Percentiles rank a stretch among this genome's conserved stretches.
These are phyloP conservation scores for Pelusios castaneus DNA, from an alignment of 2,113 vertebrate species.

Conservation along the genomic window DNA sequence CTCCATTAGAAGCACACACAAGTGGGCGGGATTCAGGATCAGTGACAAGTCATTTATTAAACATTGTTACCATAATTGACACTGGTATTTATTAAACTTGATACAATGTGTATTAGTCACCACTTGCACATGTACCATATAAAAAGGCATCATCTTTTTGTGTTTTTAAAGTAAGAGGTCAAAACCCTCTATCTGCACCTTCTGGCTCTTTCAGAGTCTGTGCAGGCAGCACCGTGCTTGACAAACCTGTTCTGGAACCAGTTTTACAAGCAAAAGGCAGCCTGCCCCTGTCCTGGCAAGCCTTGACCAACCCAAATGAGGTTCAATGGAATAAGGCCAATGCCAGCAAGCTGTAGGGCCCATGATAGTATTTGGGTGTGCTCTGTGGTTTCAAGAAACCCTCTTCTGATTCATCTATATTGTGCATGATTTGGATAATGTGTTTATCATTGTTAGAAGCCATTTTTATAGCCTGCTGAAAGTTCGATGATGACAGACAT, in stretches of 20 bases:
- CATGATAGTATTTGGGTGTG: neutral
- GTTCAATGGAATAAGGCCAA: neutral
- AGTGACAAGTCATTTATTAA: neutral
- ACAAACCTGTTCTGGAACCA: neutral
- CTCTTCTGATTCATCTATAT: neutral
- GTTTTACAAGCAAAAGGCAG: neutral
- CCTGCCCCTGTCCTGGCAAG: neutral
- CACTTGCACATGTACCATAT: neutral
- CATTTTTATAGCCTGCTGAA: fast-evolving
- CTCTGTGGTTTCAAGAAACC: neutral
- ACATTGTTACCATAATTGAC: neutral
- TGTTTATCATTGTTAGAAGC: fast-evolving
- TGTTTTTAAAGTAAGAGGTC: too few species aligned
- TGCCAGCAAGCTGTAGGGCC: fast-evolving
- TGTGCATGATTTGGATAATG: fast-evolving
- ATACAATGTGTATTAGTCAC: neutral
- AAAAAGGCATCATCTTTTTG: neutral
- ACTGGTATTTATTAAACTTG: neutral
- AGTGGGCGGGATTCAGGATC: neutral
- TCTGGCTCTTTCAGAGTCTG: neutral
- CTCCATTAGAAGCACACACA: neutral
- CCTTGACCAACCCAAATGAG: neutral
- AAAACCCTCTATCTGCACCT: neutral
- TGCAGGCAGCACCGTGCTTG: neutral
- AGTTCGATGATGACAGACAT: neutral